A percentile compares a stretch with the other conserved stretches of the same genome.
phyloP scores from a whole-genome alignment of 1,140 invertebrate species.

The Lanistes nyassanus region DNA sequence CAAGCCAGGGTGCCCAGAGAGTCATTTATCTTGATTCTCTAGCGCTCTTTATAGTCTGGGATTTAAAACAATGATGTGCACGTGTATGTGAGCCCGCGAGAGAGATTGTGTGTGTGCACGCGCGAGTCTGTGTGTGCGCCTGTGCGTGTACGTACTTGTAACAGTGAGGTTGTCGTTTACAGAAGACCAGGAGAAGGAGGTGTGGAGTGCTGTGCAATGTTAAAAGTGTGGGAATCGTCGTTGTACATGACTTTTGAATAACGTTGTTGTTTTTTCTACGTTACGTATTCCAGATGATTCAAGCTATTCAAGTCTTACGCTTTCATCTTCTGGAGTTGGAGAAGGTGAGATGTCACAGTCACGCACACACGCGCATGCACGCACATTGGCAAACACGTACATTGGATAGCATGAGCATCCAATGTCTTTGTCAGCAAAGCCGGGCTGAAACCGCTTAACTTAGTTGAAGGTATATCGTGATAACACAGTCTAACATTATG shows the following conservation, averaged over 20 bases:
- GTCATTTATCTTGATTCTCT: too few species aligned
- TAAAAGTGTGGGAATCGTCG: neutral
- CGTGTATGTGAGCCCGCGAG: too few species aligned
- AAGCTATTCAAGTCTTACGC: constrained; percentile 99
- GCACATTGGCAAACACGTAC: neutral
- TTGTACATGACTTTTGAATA: neutral
- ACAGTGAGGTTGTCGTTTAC: too few species aligned
- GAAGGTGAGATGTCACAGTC: constrained; percentile 86
- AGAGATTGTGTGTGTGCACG: neutral
- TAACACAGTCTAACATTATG: too few species aligned
- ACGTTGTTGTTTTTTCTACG: neutral
- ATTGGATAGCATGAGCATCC: neutral
- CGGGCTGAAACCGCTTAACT: too few species aligned
- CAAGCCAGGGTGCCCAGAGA: too few species aligned
- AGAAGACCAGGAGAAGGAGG: too few species aligned
- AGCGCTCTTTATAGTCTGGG: too few species aligned
- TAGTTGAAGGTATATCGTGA: too few species aligned
- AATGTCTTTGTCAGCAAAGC: too few species aligned
- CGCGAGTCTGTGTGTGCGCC: neutral
- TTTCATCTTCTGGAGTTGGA: constrained; percentile 99
- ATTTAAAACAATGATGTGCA: too few species aligned
- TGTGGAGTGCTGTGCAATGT: too few species aligned
- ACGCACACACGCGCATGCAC: neutral
- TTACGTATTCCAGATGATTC: constrained; percentile 93
- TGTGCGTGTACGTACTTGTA: neutral